A percentile compares a stretch with the other conserved stretches of the same genome.
These are phyloP conservation scores for Parnassius apollo DNA, from an alignment of 2,888 invertebrate genomes.

Conservation along the genomic window DNA sequence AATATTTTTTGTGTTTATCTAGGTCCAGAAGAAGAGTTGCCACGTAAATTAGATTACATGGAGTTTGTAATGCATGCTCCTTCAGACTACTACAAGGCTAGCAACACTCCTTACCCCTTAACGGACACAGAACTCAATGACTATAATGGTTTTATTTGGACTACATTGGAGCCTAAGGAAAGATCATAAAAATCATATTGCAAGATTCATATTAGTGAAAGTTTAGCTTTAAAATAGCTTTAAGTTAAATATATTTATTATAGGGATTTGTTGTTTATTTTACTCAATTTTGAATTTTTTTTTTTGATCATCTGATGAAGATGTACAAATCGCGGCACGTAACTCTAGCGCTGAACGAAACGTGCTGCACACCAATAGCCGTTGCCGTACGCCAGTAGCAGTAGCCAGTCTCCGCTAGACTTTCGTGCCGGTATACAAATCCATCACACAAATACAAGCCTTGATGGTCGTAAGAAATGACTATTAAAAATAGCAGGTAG, in stretches of 20 bases:
- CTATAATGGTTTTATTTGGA: constrained; percentile 84
- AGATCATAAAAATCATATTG: constrained; percentile 41
- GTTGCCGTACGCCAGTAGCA: too few species aligned
- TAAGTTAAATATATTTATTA: constrained; percentile 13
- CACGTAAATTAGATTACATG: constrained; percentile 91
- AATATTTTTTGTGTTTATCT: background rate
- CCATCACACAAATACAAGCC: too few species aligned
- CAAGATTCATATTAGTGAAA: constrained; percentile 10
- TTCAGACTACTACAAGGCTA: constrained; percentile 92
- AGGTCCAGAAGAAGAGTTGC: constrained; percentile 95
- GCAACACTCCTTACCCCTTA: constrained; percentile 88
- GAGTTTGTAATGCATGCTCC: constrained; percentile 97
- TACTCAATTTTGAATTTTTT: too few species aligned
- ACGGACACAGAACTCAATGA: constrained; percentile 69
- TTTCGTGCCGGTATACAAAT: too few species aligned
- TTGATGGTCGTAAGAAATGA: too few species aligned
- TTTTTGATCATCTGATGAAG: too few species aligned
- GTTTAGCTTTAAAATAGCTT: constrained; percentile 22
- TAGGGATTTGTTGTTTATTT: background rate
- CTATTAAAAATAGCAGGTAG: too few species aligned
- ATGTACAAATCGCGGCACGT: too few species aligned
- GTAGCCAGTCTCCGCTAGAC: too few species aligned
- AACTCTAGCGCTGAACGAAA: too few species aligned
- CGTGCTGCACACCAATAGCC: too few species aligned
- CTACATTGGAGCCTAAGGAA: constrained; percentile 77